Evolutionary conservation across 2,888 invertebrate species (phyloP).

Genomic region (Latrodectus elegans): DNA sequence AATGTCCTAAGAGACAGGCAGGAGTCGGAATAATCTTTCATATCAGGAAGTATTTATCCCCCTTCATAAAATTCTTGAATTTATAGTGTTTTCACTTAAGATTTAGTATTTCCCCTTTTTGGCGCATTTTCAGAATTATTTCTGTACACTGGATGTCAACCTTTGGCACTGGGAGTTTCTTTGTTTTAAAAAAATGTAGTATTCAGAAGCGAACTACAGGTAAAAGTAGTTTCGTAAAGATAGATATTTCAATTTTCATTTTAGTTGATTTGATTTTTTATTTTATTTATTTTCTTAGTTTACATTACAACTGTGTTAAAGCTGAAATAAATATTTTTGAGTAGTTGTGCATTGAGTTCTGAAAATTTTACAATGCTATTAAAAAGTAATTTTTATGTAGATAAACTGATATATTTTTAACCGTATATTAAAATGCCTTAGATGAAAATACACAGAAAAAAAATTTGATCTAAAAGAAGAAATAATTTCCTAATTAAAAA

Average conservation of each 20-base stretch:
- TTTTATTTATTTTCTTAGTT: not conserved
- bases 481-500: too few relatives aligned
- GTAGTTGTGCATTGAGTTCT: too few relatives aligned
- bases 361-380: too few relatives aligned
- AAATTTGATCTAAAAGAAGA: too few relatives aligned
- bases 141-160: conserved; percentile 39
- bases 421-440: too few relatives aligned
- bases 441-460: too few relatives aligned
- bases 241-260: conserved; percentile 15
- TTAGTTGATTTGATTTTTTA: not conserved
- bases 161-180: conserved; percentile 25
- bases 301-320: not conserved
- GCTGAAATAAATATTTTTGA: not conserved
- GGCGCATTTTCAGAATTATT: conserved; percentile 56
- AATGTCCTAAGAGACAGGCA: conserved; percentile 12
- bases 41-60: conserved; percentile 50
- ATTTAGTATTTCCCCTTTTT: conserved; percentile 67
- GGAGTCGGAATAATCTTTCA: conserved; percentile 61
- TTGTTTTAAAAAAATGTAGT: conserved; percentile 34
- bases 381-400: too few relatives aligned
- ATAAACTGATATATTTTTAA: too few relatives aligned
- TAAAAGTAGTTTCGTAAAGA: conserved; percentile 42
- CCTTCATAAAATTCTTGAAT: conserved; percentile 52
- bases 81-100: conserved; percentile 58
- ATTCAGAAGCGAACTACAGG: conserved; percentile 17